phyloP scores from a whole-genome alignment of 1,140 invertebrate species.

The Aphaenogaster ashmeadi region DNA sequence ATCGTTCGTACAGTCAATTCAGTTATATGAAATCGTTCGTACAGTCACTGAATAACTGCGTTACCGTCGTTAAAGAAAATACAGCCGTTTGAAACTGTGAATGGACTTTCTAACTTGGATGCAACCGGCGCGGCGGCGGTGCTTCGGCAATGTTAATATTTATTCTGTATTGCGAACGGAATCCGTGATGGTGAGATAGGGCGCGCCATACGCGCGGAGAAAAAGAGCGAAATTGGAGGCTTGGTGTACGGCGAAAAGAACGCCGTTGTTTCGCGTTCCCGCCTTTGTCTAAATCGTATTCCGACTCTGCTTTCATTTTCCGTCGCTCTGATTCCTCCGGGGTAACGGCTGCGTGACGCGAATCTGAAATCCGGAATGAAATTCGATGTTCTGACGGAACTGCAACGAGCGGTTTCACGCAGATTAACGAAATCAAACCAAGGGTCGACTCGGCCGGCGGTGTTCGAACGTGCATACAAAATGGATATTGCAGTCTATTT shows the following conservation, averaged over 20 bases:
- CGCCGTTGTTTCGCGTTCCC: conserved; percentile 29
- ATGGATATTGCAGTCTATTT: conserved; percentile 56
- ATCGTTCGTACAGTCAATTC: conserved; percentile 7
- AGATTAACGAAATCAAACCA: conserved; percentile 63
- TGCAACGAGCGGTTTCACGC: conserved; percentile 50
- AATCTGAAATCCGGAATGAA: conserved; percentile 63
- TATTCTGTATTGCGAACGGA: conserved; percentile 52
- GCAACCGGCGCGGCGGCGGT: conserved; percentile 44
- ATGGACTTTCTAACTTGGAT: conserved; percentile 51
- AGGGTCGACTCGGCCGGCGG: conserved; percentile 31
- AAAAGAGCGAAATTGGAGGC: conserved; percentile 70
- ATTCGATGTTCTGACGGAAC: conserved; percentile 56
- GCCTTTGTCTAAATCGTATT: conserved; percentile 72
- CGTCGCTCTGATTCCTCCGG: conserved; percentile 72
- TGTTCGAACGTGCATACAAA: conserved; percentile 55
- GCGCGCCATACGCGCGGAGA: neutral
- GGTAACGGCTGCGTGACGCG: conserved; percentile 69
- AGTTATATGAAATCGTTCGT: conserved; percentile 36
- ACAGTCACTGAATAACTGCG: conserved; percentile 38
- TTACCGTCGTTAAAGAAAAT: conserved; percentile 57
- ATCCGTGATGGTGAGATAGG: conserved; percentile 21
- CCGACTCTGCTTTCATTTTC: conserved; percentile 61
- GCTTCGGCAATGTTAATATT: conserved; percentile 59
- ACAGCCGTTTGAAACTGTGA: conserved; percentile 43
- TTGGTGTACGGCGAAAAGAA: conserved; percentile 50